These are phyloP conservation scores for Pyrrhopygopsis socrates DNA, from an alignment of 2,888 invertebrate species.

Conservation along the genomic window DNA sequence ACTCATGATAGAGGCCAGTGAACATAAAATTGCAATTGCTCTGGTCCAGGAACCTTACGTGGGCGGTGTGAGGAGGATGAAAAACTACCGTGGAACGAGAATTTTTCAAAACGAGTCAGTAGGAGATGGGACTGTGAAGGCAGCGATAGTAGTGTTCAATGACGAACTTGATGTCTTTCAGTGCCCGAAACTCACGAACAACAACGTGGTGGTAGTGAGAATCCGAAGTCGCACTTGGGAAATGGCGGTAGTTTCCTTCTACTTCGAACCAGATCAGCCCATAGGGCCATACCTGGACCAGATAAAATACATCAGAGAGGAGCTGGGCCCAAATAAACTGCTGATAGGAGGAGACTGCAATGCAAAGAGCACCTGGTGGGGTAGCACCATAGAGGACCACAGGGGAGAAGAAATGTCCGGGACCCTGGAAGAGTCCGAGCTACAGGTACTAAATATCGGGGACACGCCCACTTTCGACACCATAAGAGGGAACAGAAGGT, in stretches of 20 bases:
- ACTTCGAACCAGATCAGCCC: too few species aligned
- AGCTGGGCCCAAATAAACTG: constrained; percentile 8
- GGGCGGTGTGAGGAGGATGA: too few species aligned
- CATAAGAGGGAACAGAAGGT: constrained; percentile 12
- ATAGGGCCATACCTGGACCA: constrained; percentile 37
- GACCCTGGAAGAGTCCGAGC: constrained; percentile 3
- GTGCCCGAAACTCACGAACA: constrained; percentile 42
- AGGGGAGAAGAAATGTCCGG: constrained; percentile 41
- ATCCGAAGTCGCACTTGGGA: too few species aligned
- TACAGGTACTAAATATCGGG: constrained; percentile 34
- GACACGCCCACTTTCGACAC: constrained; percentile 38
- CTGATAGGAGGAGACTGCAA: constrained; percentile 51
- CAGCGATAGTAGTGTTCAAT: too few species aligned
- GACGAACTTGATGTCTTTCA: too few species aligned
- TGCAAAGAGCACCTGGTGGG: constrained; percentile 63
- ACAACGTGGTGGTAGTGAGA: constrained; percentile 42
- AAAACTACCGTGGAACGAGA: too few species aligned
- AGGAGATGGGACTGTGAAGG: too few species aligned
- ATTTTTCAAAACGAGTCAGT: not conserved
- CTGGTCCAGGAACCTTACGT: too few species aligned
- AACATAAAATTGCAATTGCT: too few species aligned
- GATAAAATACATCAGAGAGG: not conserved
- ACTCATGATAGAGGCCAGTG: too few species aligned
- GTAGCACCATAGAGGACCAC: constrained; percentile 24
- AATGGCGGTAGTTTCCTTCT: too few species aligned